phyloP scores from a whole-genome alignment of 2,888 invertebrate genomes.

The Hymenopus coronatus region DNA sequence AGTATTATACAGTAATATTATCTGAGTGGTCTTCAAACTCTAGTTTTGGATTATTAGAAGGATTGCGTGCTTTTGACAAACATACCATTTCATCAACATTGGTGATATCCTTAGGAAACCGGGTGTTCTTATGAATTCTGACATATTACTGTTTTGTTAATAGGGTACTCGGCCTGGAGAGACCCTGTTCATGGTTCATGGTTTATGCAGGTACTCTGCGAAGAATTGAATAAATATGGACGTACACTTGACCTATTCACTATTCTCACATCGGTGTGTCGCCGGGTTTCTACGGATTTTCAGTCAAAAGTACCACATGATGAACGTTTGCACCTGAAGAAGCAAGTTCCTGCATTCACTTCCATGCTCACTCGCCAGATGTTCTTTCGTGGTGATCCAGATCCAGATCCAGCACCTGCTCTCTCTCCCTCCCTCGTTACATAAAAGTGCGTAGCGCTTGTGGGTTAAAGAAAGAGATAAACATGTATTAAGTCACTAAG shows the following conservation, averaged over 20 bases:
- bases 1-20: no score
- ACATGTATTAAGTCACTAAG: no score
- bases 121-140: no score
- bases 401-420: no score
- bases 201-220: slow-evolving; percentile 58
- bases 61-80: no score
- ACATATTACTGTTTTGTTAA: slow-evolving; percentile 37
- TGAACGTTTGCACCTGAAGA: slow-evolving; percentile 42
- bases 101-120: no score
- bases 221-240: slow-evolving; percentile 47
- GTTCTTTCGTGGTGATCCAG: slow-evolving; percentile 23
- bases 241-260: slow-evolving; percentile 47
- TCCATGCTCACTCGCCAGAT: slow-evolving; percentile 45
- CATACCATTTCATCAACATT: no score
- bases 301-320: slow-evolving; percentile 45
- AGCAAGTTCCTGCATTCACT: slow-evolving; percentile 50
- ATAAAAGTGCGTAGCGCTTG: no score
- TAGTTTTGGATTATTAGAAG: no score
- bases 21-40: no score
- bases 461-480: no score
- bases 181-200: slow-evolving; percentile 55
- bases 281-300: slow-evolving; percentile 49
- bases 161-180: slow-evolving; percentile 55
- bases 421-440: no score
- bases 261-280: slow-evolving; percentile 50